phyloP scores from a whole-genome alignment of 2,113 vertebrate genomes.

The Syngnathoides biaculeatus region DNA sequence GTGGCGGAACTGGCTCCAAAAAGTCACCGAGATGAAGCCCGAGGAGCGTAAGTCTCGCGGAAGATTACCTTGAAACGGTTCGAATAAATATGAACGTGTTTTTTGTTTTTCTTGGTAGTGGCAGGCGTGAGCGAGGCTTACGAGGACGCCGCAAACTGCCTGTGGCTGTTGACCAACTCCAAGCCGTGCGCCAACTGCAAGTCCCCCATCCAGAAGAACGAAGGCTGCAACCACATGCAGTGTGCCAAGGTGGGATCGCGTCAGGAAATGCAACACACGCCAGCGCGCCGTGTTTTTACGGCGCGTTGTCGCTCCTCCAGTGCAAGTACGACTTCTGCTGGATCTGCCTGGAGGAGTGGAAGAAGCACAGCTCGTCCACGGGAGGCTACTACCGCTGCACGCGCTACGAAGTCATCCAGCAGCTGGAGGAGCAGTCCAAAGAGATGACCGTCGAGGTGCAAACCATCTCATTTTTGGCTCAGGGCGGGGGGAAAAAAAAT shows the following conservation, averaged over 20 bases:
- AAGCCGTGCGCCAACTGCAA: constrained; percentile 99
- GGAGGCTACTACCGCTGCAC: constrained; percentile 98
- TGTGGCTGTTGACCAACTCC: constrained; percentile 97
- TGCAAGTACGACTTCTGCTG: constrained; percentile 99
- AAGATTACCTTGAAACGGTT: background rate
- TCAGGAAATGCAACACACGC: background rate
- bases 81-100: constrained; percentile 5
- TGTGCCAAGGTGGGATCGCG: constrained; percentile 90
- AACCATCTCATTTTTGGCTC: constrained; percentile 5
- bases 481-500: no score
- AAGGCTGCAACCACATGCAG: constrained; percentile 99
- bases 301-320: constrained; percentile 49
- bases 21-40: constrained; percentile 94
- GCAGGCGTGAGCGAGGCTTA: constrained; percentile 95
- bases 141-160: constrained; percentile 97
- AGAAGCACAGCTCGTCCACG: constrained; percentile 95
- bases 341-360: constrained; percentile 84
- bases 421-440: constrained; percentile 96
- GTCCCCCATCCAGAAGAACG: constrained; percentile 99
- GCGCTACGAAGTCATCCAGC: constrained; percentile 96
- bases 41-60: constrained; percentile 55
- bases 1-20: constrained; percentile 98
- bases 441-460: constrained; percentile 97
- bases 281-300: background rate
- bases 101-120: constrained; percentile 68